These are phyloP conservation scores for Myocastor coypus DNA, from an alignment of 2,113 vertebrate genomes.

Conservation along the genomic window DNA sequence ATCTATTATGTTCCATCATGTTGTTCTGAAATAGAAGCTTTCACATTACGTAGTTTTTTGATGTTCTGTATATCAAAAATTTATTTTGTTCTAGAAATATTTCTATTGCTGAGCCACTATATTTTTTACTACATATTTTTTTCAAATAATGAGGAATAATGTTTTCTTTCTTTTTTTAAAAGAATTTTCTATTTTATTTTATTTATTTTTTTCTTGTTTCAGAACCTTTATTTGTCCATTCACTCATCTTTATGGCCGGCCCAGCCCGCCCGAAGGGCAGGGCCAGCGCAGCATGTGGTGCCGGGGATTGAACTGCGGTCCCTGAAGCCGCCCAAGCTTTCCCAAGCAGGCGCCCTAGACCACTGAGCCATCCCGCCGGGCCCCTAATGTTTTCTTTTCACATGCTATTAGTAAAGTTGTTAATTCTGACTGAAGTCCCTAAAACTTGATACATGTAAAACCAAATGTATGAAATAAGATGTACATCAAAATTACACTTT, in stretches of 20 bases:
- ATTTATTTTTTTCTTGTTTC: no score
- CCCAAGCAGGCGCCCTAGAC: no score
- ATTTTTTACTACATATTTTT: not conserved
- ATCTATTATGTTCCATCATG: not conserved
- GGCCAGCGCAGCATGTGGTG: no score
- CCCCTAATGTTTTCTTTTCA: no score
- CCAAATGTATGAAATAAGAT: not conserved
- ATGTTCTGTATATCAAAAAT: not conserved
- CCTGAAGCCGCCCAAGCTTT: no score
- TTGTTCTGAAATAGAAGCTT: not conserved
- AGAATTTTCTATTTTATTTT: no score
- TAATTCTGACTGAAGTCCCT: not conserved
- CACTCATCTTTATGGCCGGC: no score
- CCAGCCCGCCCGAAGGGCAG: no score
- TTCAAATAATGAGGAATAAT: not conserved
- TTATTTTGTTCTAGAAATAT: not conserved
- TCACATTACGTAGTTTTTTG: not conserved
- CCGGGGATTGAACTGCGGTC: no score
- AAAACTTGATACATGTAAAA: not conserved
- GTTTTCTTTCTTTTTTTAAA: no score
- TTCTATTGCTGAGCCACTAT: not conserved
- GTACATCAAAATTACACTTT: not conserved
- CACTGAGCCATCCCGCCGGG: no score
- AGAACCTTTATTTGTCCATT: no score
- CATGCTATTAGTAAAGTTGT: not conserved